Conservation (phyloP, 2,113 vertebrate genomes). For the Sylvietta virens region DNA sequence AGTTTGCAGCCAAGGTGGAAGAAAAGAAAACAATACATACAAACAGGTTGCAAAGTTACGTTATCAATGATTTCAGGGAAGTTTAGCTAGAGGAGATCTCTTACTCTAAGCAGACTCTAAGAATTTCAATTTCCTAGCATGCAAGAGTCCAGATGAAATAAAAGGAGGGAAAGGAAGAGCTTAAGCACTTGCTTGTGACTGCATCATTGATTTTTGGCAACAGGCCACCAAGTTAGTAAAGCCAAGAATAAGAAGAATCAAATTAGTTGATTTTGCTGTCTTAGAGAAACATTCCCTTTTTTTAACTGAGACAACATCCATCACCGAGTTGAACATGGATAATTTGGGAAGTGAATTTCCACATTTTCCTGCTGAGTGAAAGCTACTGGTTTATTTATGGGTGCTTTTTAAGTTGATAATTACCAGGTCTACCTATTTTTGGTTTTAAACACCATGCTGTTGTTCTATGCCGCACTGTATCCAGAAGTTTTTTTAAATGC, state of each 20-base stretch:
- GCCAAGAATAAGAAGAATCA: slow-evolving; percentile 28
- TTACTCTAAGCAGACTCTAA: slow-evolving; percentile 63
- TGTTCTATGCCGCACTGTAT: neutral
- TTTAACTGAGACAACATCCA: neutral
- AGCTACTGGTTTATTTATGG: neutral
- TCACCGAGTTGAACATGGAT: neutral
- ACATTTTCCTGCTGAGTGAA: neutral
- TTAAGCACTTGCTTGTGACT: slow-evolving; percentile 48
- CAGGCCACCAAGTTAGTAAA: slow-evolving; percentile 49
- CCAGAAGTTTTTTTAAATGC: neutral
- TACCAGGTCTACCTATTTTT: neutral
- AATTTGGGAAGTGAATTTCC: neutral
- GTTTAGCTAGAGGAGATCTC: slow-evolving; percentile 63
- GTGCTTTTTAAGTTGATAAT: neutral
- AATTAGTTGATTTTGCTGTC: neutral
- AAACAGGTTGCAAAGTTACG: slow-evolving; percentile 75
- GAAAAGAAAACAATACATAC: slow-evolving; percentile 80
- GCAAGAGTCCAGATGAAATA: slow-evolving; percentile 65
- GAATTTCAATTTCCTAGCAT: slow-evolving; percentile 64
- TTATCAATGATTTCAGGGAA: slow-evolving; percentile 68
- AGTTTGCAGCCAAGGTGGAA: slow-evolving; percentile 78
- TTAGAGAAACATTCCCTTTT: neutral
- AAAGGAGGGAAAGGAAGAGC: slow-evolving; percentile 21
- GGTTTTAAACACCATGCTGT: neutral
- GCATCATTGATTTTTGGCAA: slow-evolving; percentile 8